Evolutionary conservation across 1,140 invertebrate species (phyloP).

Genomic region (Pantala flavescens): DNA sequence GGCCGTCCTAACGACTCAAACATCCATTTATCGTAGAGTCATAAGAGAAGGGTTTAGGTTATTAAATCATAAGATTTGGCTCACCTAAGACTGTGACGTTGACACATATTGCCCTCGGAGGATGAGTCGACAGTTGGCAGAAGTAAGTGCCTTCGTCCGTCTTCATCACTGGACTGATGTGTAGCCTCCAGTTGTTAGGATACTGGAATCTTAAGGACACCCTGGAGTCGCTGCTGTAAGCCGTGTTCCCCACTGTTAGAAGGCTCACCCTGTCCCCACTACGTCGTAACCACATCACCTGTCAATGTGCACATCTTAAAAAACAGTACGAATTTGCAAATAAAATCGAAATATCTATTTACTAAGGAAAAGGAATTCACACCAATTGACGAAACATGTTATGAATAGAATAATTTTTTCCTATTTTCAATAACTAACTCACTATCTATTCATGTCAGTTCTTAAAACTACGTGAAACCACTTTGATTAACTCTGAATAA

Average conservation of each 20-base stretch:
- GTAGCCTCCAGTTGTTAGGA: conserved; percentile 68
- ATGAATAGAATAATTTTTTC: too few species aligned
- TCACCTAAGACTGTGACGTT: conserved; percentile 63
- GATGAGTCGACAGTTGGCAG: conserved; percentile 68
- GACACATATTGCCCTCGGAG: conserved; percentile 57
- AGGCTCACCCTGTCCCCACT: conserved; percentile 60
- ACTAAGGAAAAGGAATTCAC: too few species aligned
- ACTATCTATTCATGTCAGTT: too few species aligned
- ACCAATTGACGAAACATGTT: too few species aligned
- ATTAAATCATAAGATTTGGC: conserved; percentile 23
- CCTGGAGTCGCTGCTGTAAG: conserved; percentile 67
- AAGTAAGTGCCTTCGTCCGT: conserved; percentile 65
- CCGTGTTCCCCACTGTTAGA: conserved; percentile 63
- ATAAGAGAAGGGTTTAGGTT: too few species aligned
- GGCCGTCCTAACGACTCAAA: too few species aligned
- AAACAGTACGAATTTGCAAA: too few species aligned
- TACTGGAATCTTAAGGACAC: conserved; percentile 59
- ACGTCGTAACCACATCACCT: conserved; percentile 68
- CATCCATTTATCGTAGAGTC: too few species aligned
- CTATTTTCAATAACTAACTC: too few species aligned
- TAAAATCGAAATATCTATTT: too few species aligned
- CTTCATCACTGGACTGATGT: conserved; percentile 59
- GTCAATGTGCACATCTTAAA: conserved; percentile 28
- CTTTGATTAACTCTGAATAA: too few species aligned
- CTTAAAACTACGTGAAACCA: too few species aligned